Evolutionary conservation across 1,140 invertebrate genomes (phyloP).

Genomic region (Neoseiulus cucumeris): DNA sequence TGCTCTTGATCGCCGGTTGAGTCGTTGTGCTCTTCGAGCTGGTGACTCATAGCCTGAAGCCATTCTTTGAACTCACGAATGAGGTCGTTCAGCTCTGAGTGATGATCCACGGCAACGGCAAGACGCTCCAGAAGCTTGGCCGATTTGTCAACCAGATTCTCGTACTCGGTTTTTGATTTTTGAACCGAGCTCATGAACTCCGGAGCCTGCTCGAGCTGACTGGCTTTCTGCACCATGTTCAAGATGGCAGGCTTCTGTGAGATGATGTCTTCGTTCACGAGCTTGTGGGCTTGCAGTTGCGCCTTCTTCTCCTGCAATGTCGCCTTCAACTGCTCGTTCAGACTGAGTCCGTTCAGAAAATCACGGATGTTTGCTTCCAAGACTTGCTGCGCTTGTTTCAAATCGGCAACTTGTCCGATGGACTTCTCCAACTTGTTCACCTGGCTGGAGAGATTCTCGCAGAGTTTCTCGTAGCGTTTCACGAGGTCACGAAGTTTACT

Average conservation of each 20-base stretch:
- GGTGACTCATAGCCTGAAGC: conserved; percentile 50
- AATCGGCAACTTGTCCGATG: neutral
- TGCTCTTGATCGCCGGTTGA: conserved; percentile 56
- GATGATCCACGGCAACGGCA: conserved; percentile 62
- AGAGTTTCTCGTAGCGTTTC: neutral
- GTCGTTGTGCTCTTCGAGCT: conserved; percentile 41
- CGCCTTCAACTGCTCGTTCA: conserved; percentile 60
- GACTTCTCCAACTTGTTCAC: neutral
- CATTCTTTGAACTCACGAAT: conserved; percentile 48
- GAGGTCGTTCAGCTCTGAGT: conserved; percentile 46
- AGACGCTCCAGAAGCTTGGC: conserved; percentile 54
- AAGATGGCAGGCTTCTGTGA: conserved; percentile 72
- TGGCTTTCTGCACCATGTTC: conserved; percentile 72
- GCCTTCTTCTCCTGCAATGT: conserved; percentile 82
- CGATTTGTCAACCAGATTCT: neutral
- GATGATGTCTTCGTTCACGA: conserved; percentile 84
- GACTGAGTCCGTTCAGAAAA: conserved; percentile 67
- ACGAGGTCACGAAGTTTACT: conserved; percentile 44
- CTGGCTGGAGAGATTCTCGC: neutral
- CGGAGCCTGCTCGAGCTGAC: conserved; percentile 66
- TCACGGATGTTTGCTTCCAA: conserved; percentile 76
- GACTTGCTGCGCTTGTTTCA: conserved; percentile 56
- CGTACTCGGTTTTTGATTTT: conserved; percentile 21
- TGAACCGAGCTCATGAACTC: conserved; percentile 76
- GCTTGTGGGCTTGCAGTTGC: conserved; percentile 77